Evolutionary conservation across 2,797 vertebrate genomes (phyloP), one percentile per base, ranked within the genome.

Genomic region (Chromis chromis): DNA sequence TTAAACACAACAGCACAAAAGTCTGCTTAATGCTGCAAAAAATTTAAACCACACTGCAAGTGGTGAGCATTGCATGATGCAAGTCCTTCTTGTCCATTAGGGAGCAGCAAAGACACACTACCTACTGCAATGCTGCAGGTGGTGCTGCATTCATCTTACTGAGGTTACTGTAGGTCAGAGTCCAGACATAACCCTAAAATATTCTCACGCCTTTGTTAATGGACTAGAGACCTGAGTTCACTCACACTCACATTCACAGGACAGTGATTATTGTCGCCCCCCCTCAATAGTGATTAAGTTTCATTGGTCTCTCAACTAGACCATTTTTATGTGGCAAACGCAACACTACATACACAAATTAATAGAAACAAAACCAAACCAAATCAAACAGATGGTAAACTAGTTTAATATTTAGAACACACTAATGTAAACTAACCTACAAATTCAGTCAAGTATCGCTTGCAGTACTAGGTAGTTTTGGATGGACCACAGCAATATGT

Each of bases 121-220:
- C 40, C 28, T 52, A 58, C 52, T 72, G 65, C n/a, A 60, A n/a
- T 52, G 58, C 57, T 74, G 76, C 73, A 85, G 70, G 76, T 78
- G 65, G 55, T 54, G 62, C 61, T 74, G 62, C 76, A 78, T 65
- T 72, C 63, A 44, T 42, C 61, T 11, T 39, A 4, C 58, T 54
- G 76, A 77, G 94, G 95, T 96, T 94, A 96, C 90, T 94, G 57
- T 16, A 84, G 94, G 94, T 94, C 93, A 96, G 89, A 92, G 88
- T 73, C 88, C 93, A 92, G 76, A 3, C 92, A 85, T 92, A 94
- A 94, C 92, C 92, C 79, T 86, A 72, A 64, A 87, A 88, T 63
- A 81, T 66, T 88, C 59, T 60, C 86, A 85, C 72, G 52, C 63
- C 0, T 6, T 36, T 11, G 76, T 71, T 86, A 85, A 89, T 86